phyloP scores from a whole-genome alignment of 2,888 invertebrate genomes.

The Leptinotarsa rubiginosa region DNA sequence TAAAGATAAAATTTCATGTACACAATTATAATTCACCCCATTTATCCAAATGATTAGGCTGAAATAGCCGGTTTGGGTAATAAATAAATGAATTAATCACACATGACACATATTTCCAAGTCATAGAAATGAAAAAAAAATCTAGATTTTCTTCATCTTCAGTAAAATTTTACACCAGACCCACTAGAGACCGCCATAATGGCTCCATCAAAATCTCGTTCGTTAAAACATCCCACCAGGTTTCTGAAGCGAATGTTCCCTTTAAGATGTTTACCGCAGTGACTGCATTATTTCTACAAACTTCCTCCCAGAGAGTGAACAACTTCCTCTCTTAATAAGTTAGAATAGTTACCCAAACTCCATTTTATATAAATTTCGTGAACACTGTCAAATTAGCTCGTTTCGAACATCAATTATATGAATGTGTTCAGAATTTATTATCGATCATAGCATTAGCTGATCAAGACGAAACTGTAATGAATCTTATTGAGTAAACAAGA shows the following conservation, averaged over 20 bases:
- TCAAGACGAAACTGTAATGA: conserved; percentile 18
- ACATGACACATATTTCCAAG: too few species aligned
- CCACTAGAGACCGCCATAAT: not conserved
- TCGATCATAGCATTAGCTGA: conserved; percentile 19
- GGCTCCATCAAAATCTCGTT: conserved; percentile 32
- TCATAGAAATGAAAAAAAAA: too few species aligned
- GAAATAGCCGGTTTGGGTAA: too few species aligned
- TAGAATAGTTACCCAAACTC: not conserved
- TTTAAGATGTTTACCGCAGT: conserved; percentile 22
- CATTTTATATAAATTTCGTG: not conserved
- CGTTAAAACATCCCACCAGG: conserved; percentile 30
- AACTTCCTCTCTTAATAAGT: conserved; percentile 19
- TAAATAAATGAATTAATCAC: too few species aligned
- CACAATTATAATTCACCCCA: too few species aligned
- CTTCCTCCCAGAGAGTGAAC: not conserved
- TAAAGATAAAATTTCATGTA: too few species aligned
- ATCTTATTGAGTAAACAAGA: conserved; percentile 24
- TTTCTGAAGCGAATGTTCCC: conserved; percentile 30
- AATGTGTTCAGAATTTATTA: conserved; percentile 21
- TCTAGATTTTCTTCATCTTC: not conserved
- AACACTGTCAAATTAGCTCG: not conserved
- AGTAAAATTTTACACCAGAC: not conserved
- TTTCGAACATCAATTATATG: conserved; percentile 24
- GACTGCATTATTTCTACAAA: conserved; percentile 26
- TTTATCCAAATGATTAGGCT: too few species aligned